Evolutionary conservation across 2,888 invertebrate species (phyloP).

Genomic region (Torymus texanus): DNA sequence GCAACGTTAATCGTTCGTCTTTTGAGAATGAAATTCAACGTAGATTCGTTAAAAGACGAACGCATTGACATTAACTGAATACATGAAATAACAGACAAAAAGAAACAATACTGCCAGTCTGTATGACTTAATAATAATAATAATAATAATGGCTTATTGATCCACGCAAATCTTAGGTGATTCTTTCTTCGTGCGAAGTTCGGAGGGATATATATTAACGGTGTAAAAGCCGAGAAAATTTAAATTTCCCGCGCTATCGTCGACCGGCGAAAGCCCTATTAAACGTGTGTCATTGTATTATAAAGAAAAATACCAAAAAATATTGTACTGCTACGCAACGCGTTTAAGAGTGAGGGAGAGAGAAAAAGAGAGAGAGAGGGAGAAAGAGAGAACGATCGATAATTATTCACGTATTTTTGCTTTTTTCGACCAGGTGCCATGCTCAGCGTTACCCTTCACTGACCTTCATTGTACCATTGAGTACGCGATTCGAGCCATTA

Average conservation of each 20-base stretch:
- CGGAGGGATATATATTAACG: neutral
- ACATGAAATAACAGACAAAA: neutral
- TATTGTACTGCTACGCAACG: slow-evolving; percentile 48
- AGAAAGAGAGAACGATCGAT: neutral
- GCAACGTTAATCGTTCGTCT: too few relatives aligned
- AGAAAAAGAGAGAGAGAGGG: too few relatives aligned
- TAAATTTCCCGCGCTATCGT: slow-evolving; percentile 20
- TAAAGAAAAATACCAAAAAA: slow-evolving; percentile 55
- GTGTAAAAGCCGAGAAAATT: slow-evolving; percentile 3
- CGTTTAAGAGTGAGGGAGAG: neutral
- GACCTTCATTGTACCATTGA: too few relatives aligned
- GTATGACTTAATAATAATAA: neutral
- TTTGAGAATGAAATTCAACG: too few relatives aligned
- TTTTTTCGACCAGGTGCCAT: slow-evolving; percentile 51
- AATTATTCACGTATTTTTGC: slow-evolving; percentile 37
- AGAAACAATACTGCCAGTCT: too few relatives aligned
- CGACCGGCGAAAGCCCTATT: slow-evolving; percentile 34
- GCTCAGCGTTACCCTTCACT: slow-evolving; percentile 28
- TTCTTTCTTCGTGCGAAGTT: slow-evolving; percentile 34
- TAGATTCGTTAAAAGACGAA: neutral
- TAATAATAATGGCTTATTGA: slow-evolving; percentile 13
- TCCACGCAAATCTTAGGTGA: slow-evolving; percentile 27
- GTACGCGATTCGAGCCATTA: too few relatives aligned
- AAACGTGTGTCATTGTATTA: slow-evolving; percentile 55
- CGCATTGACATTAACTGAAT: neutral